phyloP scores from a whole-genome alignment of 2,113 vertebrate genomes.

The Ceuthmochares aereus region DNA sequence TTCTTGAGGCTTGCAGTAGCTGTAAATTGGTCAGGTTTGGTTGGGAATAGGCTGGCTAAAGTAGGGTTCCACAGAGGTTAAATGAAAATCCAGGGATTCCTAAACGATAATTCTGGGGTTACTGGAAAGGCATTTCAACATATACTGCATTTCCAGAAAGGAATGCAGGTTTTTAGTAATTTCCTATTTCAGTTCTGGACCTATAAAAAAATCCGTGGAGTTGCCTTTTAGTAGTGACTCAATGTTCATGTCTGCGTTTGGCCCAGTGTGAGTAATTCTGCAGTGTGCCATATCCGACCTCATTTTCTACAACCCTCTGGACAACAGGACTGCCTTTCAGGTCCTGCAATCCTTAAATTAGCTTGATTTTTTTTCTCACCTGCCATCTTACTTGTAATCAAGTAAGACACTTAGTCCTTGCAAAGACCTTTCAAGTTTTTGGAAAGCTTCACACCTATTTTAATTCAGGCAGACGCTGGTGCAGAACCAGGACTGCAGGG shows the following conservation, averaged over 20 bases:
- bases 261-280: not conserved
- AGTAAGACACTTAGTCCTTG: slow-evolving; percentile 2
- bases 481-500: slow-evolving; percentile 24
- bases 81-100: not conserved
- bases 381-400: not conserved
- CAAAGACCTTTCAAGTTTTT: not conserved
- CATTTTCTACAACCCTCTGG: not conserved
- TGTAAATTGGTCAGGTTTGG: not conserved
- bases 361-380: not conserved
- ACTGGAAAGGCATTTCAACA: not conserved
- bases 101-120: not conserved
- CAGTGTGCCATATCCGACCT: not conserved
- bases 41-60: not conserved
- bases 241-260: not conserved
- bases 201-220: not conserved
- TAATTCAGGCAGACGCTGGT: not conserved
- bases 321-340: not conserved
- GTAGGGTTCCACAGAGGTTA: not conserved
- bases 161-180: not conserved
- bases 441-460: not conserved
- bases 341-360: not conserved
- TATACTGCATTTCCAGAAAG: not conserved
- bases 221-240: not conserved
- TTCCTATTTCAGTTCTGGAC: not conserved
- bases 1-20: not conserved